Base-by-base conservation (phyloP, 2,888 invertebrate species). In the Hesperia comma region DNA sequence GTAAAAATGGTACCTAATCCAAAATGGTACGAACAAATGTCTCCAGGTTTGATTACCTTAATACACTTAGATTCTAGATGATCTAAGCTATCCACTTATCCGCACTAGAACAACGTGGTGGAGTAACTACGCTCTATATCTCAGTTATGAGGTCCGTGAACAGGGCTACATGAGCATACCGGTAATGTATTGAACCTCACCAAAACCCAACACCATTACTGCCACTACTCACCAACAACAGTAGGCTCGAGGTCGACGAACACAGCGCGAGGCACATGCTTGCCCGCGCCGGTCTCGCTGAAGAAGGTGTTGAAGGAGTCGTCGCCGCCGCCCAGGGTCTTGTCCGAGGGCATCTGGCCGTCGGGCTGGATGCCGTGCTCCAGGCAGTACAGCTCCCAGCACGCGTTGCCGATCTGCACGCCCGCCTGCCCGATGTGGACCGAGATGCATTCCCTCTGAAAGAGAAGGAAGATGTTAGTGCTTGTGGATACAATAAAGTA, bases 221-320 rank as follows among this genome's bases (percentile, higher is more conserved):
- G 10, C 12, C 12, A 17, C 33, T 10, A 74, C 90, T 93, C 82
- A 96, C 97, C 96, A 66, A 98, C 97, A 43, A 98, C 98, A 74
- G 98, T 98, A 67, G 98, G 98, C 84, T 98, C 98, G 77, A 98
- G 93, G 82, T 98, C 98, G 7, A 98, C 97, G 80, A 98, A 97
- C 46, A 98, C 96, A 0, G 96, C 97, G 63, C 98, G 93, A 0
- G 98, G 98, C 32, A 98, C 98, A 80, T 98, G 97, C 83, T 98
- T 96, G 26, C 96, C 96, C 0, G 95, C 94, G 14, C 95, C 95
- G 14, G 96, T 96, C 80, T 96, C 96, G 72, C 95, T 95, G 88
- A 96, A 96, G 89, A 96, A 96, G 10, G 96, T 96, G 85, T 95
- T 96, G 85, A 96, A 96, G 63, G 95, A 95, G 85, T 96, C 96